Conservation (phyloP, 2,888 invertebrate species). For the Lasioglossum figueresi region DNA sequence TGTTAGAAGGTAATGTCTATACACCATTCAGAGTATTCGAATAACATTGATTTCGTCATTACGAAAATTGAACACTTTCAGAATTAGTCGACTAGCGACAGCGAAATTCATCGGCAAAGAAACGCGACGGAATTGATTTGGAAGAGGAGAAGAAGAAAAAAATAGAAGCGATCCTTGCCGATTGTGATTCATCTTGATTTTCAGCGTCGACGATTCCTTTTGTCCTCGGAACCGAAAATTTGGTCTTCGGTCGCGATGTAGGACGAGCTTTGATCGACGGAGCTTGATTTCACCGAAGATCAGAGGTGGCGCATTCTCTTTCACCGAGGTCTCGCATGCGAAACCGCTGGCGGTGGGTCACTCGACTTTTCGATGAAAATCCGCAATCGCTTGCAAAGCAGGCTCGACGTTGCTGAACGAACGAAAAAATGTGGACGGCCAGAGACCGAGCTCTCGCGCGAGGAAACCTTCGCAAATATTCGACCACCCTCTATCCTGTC, state of each 20-base stretch:
- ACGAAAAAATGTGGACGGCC: conserved; percentile 28
- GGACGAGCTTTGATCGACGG: conserved; percentile 56
- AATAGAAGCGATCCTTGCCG: background rate
- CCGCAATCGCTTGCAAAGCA: conserved; percentile 30
- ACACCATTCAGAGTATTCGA: too few species aligned
- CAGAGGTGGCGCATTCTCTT: conserved; percentile 35
- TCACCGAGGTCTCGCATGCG: conserved; percentile 16
- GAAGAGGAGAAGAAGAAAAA: background rate
- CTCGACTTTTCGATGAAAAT: conserved; percentile 68
- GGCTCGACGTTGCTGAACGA: conserved; percentile 20
- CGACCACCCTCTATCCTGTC: background rate
- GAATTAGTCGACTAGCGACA: too few species aligned
- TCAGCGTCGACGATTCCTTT: conserved; percentile 53
- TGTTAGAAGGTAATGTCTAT: too few species aligned
- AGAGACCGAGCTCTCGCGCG: background rate
- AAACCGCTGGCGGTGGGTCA: conserved; percentile 64
- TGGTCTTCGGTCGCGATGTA: conserved; percentile 37
- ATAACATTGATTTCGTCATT: too few species aligned
- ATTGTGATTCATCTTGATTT: conserved; percentile 56
- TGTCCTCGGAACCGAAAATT: conserved; percentile 53
- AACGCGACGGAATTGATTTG: conserved; percentile 8
- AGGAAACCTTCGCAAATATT: conserved; percentile 22
- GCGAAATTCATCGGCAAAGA: background rate
- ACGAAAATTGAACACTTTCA: too few species aligned
- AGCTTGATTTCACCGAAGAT: conserved; percentile 51